Conservation (phyloP, 2,113 vertebrate genomes). For the Geococcyx californianus region DNA sequence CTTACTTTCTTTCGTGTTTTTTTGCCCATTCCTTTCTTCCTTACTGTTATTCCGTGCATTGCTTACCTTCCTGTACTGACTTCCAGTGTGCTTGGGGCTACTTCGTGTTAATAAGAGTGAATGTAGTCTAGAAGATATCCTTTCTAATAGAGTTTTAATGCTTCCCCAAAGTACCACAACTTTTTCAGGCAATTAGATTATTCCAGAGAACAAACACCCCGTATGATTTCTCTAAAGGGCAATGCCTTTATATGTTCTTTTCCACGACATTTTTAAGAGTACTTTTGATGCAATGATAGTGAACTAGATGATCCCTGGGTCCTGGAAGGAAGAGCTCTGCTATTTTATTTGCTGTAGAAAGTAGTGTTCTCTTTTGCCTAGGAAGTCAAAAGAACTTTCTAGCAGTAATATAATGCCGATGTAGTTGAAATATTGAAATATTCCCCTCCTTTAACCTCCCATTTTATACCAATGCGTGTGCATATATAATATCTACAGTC, state of each 20-base stretch:
- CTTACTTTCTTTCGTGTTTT: rapidly evolving
- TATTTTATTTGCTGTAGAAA: neutral
- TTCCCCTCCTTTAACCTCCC: neutral
- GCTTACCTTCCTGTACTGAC: neutral
- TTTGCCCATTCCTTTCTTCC: neutral
- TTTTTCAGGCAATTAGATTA: neutral
- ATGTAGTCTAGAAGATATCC: neutral
- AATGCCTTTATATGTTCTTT: neutral
- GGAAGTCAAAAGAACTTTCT: neutral
- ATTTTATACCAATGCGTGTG: neutral
- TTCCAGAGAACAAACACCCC: neutral
- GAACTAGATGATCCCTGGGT: neutral
- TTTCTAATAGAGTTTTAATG: neutral
- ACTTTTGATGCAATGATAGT: neutral
- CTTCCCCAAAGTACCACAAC: neutral
- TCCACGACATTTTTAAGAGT: neutral
- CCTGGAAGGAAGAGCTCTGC: neutral
- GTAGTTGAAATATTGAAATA: neutral
- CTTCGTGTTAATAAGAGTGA: neutral
- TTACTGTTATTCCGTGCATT: neutral
- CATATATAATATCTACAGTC: neutral
- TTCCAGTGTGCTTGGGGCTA: neutral
- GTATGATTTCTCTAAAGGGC: neutral
- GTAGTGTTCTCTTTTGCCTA: neutral
- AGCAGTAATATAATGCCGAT: neutral